Evolutionary conservation across 2,113 vertebrate genomes (phyloP).

Genomic region (Nasalis larvatus): DNA sequence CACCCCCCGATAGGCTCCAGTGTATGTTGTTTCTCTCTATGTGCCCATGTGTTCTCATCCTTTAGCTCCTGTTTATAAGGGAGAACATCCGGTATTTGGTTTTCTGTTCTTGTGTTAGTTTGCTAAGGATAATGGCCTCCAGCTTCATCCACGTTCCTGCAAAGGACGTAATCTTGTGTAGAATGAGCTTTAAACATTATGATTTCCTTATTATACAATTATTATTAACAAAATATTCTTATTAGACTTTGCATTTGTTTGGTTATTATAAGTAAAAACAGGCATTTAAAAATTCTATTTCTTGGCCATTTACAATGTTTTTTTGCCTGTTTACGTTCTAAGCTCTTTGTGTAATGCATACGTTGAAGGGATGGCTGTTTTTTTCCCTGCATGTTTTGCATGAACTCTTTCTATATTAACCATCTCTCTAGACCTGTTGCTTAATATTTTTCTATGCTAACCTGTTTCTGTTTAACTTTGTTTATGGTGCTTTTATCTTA

Average conservation of each 20-base stretch:
- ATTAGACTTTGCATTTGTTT: slow-evolving; percentile 25
- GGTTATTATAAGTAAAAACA: neutral
- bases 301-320: neutral
- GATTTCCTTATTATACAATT: slow-evolving; percentile 27
- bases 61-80: too few species aligned
- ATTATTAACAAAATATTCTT: neutral
- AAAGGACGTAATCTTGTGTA: too few species aligned
- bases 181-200: neutral
- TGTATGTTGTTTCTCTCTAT: too few species aligned
- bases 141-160: too few species aligned
- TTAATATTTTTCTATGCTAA: neutral
- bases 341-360: neutral
- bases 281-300: slow-evolving; percentile 37
- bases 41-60: too few species aligned
- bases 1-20: too few species aligned
- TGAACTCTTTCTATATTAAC: neutral
- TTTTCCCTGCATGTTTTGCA: neutral
- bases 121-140: neutral
- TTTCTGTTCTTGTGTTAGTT: too few species aligned
- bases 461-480: neutral
- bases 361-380: neutral
- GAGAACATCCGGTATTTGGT: too few species aligned
- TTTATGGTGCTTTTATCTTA: neutral
- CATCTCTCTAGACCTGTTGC: neutral
- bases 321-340: neutral